phyloP scores from a whole-genome alignment of 2,113 vertebrate species.

The Lasiurus cinereus region DNA sequence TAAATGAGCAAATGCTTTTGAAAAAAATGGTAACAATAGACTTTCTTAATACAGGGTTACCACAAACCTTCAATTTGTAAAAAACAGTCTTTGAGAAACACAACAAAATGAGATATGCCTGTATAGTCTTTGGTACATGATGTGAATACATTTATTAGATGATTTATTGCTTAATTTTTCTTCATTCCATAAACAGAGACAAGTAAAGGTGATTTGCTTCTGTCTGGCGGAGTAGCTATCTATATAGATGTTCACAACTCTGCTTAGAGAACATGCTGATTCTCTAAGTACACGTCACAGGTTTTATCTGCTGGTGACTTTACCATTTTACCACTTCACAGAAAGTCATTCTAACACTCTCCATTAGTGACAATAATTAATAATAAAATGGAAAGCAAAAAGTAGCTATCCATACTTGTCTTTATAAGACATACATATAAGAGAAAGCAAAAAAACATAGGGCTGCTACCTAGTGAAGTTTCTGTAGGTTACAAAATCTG shows the following conservation, averaged over 20 bases:
- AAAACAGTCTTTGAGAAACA: background rate
- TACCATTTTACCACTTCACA: too few relatives aligned
- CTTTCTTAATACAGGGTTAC: background rate
- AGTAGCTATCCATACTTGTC: background rate
- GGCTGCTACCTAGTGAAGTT: background rate
- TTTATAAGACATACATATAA: background rate
- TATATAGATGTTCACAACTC: too few relatives aligned
- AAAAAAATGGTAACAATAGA: background rate
- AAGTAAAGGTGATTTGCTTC: background rate
- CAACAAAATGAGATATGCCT: background rate
- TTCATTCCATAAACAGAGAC: background rate
- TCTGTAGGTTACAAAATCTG: background rate
- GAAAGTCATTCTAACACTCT: background rate
- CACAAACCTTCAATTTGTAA: background rate
- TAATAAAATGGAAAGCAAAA: background rate
- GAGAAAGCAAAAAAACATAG: background rate
- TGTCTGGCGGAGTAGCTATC: too few relatives aligned
- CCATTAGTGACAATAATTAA: background rate
- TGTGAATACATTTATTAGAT: background rate
- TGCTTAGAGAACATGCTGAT: background rate
- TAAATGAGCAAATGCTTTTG: background rate
- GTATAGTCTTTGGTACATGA: background rate
- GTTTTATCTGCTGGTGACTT: background rate
- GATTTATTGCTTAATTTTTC: background rate
- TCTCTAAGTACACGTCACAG: background rate